These are phyloP conservation scores for Synergus itoensis DNA, from an alignment of 2,888 invertebrate species.

Conservation along the genomic window DNA sequence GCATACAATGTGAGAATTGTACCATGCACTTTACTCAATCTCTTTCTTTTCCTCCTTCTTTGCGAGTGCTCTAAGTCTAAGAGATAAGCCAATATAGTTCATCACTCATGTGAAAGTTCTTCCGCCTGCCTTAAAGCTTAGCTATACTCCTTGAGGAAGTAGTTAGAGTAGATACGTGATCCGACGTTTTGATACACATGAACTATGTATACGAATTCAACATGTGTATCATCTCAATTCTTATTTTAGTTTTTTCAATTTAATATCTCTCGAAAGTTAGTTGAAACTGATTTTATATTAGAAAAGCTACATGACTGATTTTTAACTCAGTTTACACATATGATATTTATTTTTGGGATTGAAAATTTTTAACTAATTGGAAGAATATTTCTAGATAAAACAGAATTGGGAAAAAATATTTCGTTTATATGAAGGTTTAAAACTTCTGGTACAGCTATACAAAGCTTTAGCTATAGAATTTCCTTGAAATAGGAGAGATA, in stretches of 20 bases:
- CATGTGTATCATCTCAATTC: neutral
- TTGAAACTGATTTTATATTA: neutral
- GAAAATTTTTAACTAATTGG: neutral
- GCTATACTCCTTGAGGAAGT: constrained; percentile 24
- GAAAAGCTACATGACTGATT: neutral
- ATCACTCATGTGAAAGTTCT: constrained; percentile 24
- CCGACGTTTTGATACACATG: neutral
- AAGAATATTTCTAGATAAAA: too few relatives aligned
- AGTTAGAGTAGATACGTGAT: constrained; percentile 33
- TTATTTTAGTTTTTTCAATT: neutral
- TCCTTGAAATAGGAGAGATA: neutral
- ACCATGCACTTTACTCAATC: constrained; percentile 13
- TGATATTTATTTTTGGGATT: neutral
- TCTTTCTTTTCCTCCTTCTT: neutral
- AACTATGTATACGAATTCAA: neutral
- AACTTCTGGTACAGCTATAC: too few relatives aligned
- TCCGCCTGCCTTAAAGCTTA: constrained; percentile 5
- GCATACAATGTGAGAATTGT: neutral
- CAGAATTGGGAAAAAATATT: too few relatives aligned
- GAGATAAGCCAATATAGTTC: constrained; percentile 17
- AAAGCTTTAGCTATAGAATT: neutral
- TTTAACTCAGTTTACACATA: neutral
- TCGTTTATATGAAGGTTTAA: too few relatives aligned
- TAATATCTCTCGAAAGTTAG: neutral
- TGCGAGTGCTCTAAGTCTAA: neutral